Base-by-base conservation (phyloP, 2,888 invertebrate genomes). In the Nemurella pictetii region DNA sequence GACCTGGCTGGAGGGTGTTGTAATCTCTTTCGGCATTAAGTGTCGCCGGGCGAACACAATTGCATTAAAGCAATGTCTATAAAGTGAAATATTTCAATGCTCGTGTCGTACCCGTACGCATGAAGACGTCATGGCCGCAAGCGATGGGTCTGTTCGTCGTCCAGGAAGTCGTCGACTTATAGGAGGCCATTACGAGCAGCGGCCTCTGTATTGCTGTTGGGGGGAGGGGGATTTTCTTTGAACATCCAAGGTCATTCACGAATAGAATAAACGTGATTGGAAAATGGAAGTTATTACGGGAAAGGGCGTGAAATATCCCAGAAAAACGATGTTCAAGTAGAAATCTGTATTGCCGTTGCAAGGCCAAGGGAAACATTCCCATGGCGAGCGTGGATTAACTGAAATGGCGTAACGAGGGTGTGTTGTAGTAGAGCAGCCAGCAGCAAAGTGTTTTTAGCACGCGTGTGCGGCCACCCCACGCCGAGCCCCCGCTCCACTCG, bases 61-160 rank as follows among this genome's bases (percentile, higher is more conserved):
- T 20, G 20, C 55, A 55, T 55, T 55, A 55, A 75, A 26, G 28
- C 28, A 27, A 28, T 75, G 75, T 26, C 75, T 15, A 4, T 4
- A 75, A 75, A 75, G 75, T 75, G 75, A 75, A 75, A 75, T 55
- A 55, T 55, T 55, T 12, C 55, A n/a, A n/a, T 3, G 20, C 55
- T 2, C 55, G 55, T 55, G n/a, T n/a, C n/a, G n/a, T 55, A 3
- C 3, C 20, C 55, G 55, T 7, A 55, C 12, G 55, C 55, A 55
- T 55, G 55, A 55, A 55, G 55, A 55, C 55, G 20, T 55, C 55
- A 20, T 55, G 55, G 15, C 55, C 55, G 3, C 55, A 55, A 55
- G 55, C 20, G 55, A 55, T 32, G 32, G 3, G 32, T 3, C 32
- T 32, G 4, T n/a, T n/a, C 3, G 9, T 3, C 32, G 1, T 55